Base-by-base conservation (phyloP, 2,888 invertebrate genomes). In the Anthrax anthrax region DNA sequence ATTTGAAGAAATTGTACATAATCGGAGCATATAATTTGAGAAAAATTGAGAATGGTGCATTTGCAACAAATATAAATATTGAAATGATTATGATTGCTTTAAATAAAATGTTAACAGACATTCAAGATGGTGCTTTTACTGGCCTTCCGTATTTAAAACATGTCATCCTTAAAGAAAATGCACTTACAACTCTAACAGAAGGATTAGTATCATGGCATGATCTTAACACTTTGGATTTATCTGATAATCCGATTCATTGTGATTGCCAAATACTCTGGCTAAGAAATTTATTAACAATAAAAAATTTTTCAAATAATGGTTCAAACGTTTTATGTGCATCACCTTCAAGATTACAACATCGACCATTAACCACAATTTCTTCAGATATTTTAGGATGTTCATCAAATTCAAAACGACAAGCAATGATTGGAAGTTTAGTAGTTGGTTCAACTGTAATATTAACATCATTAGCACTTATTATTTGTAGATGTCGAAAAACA, bases 251-350 rank as follows among this genome's bases (percentile, higher is more conserved):
- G 1, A 72, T 90, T 43, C 72, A 77, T 49, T 90, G 90, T 63
- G 83, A 84, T 59, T 90, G 90, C 59, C 78, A 80, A 50, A 65
- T 89, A 29, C 66, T 85, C 48, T 90, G 89, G 89, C 71, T 90
- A 36, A 75, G 81, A 44, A 81, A 83, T 55, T 69, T 87, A 37
- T 70, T 85, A 1, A 56, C 64, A 18, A 57, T 60, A 18, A 59
- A 62, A 44, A 68, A 67, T 43, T 62, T 56, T 14, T 56, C 57
- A 17, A 64, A 53, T 29, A 65, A 63, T 47, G 77, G 58, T 18
- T 57, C 60, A 3, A 60, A 60, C 3, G 62, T 87, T 17, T 75
- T 84, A 39, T 90, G 89, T 60, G 75, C 79, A 2, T 75, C 77
- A 42, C 89, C 89, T 0, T 72, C 79, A 13, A 78, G 80, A 47